Percentiles rank a stretch among this genome's conserved stretches.
Conservation (phyloP, 2,113 vertebrate genomes). For the Coturnix japonica region DNA sequence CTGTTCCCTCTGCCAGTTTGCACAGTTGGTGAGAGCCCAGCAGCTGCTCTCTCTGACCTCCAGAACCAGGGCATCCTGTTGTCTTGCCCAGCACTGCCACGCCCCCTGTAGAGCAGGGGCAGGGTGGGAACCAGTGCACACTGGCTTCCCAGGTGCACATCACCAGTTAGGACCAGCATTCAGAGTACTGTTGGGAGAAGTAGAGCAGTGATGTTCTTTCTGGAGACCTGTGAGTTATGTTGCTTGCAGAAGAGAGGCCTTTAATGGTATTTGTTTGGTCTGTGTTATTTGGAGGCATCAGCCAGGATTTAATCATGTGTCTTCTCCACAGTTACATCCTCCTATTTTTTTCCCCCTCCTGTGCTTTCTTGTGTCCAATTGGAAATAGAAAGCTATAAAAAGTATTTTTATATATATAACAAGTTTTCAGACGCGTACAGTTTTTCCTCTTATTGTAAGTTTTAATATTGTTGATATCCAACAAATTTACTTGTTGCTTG, state of each 20-base stretch:
- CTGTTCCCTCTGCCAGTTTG: background rate
- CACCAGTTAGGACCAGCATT: background rate
- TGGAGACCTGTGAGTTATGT: fast-evolving
- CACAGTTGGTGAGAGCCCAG: background rate
- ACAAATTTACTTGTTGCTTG: constrained; percentile 38
- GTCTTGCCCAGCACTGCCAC: background rate
- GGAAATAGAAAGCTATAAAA: constrained; percentile 8
- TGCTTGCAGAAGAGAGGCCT: background rate
- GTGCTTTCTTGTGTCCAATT: background rate
- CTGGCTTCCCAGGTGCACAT: background rate
- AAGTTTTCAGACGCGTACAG: background rate
- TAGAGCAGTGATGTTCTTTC: background rate
- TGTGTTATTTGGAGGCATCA: background rate
- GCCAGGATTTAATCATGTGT: background rate
- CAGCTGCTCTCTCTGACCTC: background rate
- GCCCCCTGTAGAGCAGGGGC: fast-evolving
- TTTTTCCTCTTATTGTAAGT: constrained; percentile 31
- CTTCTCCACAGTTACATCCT: background rate
- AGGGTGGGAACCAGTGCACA: fast-evolving
- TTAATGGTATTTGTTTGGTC: background rate
- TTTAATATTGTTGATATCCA: constrained; percentile 2
- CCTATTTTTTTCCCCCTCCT: background rate
- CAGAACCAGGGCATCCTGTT: background rate
- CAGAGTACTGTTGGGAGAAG: fast-evolving
- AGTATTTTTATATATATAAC: constrained; percentile 23